phyloP scores from a whole-genome alignment of 2,113 vertebrate genomes.

The Desmodus rotundus region DNA sequence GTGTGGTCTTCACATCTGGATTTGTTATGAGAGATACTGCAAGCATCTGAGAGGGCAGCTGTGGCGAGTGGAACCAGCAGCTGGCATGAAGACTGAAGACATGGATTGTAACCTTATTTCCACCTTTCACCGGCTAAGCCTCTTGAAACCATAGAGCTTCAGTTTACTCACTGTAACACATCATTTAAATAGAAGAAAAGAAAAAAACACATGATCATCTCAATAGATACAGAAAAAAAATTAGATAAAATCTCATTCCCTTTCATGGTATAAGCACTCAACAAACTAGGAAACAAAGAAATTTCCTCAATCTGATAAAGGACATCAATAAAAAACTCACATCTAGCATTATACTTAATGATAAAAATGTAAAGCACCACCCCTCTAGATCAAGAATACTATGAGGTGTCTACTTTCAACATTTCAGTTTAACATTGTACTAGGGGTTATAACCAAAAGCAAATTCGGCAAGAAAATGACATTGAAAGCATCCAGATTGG shows the following conservation, averaged over 20 bases:
- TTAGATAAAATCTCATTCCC: background rate
- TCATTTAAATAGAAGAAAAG: background rate
- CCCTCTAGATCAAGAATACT: background rate
- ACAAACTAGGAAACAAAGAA: background rate
- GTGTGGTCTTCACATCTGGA: background rate
- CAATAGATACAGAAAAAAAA: background rate
- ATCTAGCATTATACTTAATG: background rate
- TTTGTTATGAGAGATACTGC: background rate
- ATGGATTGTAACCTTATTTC: background rate
- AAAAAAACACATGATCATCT: background rate
- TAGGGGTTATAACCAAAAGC: background rate
- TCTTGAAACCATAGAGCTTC: background rate
- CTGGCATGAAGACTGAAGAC: background rate
- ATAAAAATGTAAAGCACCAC: background rate
- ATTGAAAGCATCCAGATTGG: background rate
- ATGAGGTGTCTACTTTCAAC: background rate
- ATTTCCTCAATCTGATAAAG: background rate
- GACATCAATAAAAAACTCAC: background rate
- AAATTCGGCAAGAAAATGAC: background rate
- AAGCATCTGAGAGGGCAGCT: background rate
- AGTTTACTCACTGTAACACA: background rate
- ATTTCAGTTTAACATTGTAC: background rate
- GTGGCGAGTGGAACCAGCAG: background rate
- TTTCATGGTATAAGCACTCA: background rate
- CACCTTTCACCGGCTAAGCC: background rate